Conservation (phyloP, 2,113 vertebrate genomes). For the Muntiacus reevesi region DNA sequence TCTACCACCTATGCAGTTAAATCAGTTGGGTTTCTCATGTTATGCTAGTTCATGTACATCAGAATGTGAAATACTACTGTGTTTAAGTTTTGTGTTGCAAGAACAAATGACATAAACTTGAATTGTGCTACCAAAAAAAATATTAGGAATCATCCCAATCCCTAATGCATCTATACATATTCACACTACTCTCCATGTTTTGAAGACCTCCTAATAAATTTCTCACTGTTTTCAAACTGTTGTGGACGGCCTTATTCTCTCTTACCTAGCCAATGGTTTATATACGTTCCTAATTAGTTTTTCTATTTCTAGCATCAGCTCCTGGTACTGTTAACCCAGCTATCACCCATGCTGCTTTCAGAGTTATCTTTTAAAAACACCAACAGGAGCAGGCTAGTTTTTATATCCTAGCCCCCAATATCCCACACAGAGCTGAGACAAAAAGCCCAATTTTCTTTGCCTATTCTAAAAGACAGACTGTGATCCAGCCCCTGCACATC, state of each 20-base stretch:
- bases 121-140: not conserved
- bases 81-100: not conserved
- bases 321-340: not conserved
- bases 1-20: not conserved
- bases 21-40: not conserved
- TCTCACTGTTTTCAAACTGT: not conserved
- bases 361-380: not conserved
- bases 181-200: not conserved
- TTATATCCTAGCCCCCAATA: not conserved
- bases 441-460: not conserved
- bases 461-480: not conserved
- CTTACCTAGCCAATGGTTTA: too few species aligned
- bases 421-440: not conserved
- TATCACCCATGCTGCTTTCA: not conserved
- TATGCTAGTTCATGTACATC: not conserved
- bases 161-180: not conserved
- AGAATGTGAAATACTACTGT: not conserved
- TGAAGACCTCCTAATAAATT: not conserved
- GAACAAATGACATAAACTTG: not conserved
- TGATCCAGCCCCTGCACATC: not conserved
- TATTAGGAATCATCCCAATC: not conserved
- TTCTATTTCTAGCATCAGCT: not conserved
- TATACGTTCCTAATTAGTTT: not conserved
- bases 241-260: not conserved
- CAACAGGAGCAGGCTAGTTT: not conserved